Base-by-base conservation (phyloP, 2,888 invertebrate species). In the Drosophila nr. fundita region DNA sequence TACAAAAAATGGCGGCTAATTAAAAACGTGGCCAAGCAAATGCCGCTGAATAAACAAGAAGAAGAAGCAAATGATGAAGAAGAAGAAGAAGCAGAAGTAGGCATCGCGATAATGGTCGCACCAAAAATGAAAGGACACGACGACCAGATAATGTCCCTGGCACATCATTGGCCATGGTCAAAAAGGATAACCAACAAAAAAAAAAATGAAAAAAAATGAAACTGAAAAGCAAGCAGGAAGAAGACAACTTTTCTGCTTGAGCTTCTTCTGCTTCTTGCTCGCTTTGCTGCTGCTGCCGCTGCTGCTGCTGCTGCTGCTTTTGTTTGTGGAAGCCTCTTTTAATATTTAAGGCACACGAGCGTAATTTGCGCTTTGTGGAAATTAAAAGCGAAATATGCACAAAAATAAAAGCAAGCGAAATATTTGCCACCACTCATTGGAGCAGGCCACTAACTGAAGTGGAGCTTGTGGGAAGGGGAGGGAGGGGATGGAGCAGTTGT, bases 1-100 rank as follows among this genome's bases (percentile, higher is more conserved):
- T 73, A 13, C 45, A 8, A 24, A 63, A 78, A 82, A 74, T 80
- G 85, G 75, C 68, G 80, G 88, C 90, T 92, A 91, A 92, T 91
- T 92, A 91, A 91, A 90, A 91, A 73, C 78, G 81, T 82, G 68
- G 73, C 78, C 75, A 74, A 72, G 83, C 81, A 81, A 73, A 83
- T 73, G 78, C 73, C 79, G 69, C 69, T 85, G 78, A 80, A 80
- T 78, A 84, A 85, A 84, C 80, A 87, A 69, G 76, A 60, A 63
- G 45, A 45, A 52, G 66, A 45, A 54, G 38, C 15, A 48, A 24
- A 24, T 27, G 27, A 48, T 42, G 32, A 32, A n/a, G 34, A 34
- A 57, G 42, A 34, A 57, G 42, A 34, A 57, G 58, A 15, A 57
- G 71, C 54, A 62, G 67, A 38, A 55, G 67, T 45, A 58, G 80